A percentile compares a stretch with the other conserved stretches of the same genome.
These are phyloP conservation scores for Serrognathus titanus DNA, from an alignment of 2,888 invertebrate species.

Conservation along the genomic window DNA sequence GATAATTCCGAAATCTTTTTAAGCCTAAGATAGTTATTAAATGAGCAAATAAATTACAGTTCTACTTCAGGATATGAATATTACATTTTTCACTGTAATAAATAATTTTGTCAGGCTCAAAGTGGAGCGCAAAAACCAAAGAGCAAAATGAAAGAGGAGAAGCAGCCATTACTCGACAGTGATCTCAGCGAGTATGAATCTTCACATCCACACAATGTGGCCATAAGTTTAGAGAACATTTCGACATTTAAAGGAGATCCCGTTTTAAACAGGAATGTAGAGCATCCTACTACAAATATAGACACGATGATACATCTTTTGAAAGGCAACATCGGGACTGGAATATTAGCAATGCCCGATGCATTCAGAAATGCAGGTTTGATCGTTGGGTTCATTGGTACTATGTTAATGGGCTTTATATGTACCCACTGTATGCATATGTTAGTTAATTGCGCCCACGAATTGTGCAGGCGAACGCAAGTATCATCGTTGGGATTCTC, in stretches of 20 bases:
- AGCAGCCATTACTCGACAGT: constrained; percentile 60
- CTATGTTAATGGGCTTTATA: constrained; percentile 78
- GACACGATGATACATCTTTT: constrained; percentile 72
- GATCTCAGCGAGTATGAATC: constrained; percentile 35
- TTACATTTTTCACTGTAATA: not conserved
- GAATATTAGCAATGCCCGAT: constrained; percentile 95
- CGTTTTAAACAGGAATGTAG: constrained; percentile 63
- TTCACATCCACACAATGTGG: constrained; percentile 16
- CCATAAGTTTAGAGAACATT: constrained; percentile 24
- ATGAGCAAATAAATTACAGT: no score
- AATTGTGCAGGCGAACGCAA: constrained; percentile 67
- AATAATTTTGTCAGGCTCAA: constrained; percentile 8
- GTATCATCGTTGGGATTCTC: constrained; percentile 71
- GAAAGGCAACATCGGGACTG: constrained; percentile 82
- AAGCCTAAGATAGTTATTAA: no score
- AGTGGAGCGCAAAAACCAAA: constrained; percentile 21
- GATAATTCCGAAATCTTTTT: no score
- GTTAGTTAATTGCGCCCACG: constrained; percentile 70
- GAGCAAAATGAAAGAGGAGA: constrained; percentile 62
- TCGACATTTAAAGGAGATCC: constrained; percentile 54
- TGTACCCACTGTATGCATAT: constrained; percentile 94
- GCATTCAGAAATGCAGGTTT: constrained; percentile 92
- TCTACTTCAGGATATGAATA: not conserved
- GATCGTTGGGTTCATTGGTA: constrained; percentile 76
- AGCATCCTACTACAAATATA: constrained; percentile 77